Percentiles rank a stretch among this genome's conserved stretches.
Conservation (phyloP, 2,888 invertebrate species). For the Protodeltote pygarga region DNA sequence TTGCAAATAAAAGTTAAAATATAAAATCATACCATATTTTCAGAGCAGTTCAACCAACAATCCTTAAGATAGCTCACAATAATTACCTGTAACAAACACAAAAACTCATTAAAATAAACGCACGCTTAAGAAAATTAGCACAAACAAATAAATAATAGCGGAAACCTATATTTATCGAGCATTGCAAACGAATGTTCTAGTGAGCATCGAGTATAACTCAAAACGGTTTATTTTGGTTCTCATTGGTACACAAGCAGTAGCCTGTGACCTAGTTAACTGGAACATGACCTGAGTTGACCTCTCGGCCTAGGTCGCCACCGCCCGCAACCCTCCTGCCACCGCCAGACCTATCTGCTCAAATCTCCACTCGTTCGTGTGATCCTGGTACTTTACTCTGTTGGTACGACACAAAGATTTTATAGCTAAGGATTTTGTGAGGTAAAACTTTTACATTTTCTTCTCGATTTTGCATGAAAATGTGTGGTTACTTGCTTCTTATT, state of each 20-base stretch:
- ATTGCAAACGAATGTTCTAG: constrained; percentile 14
- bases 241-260: constrained; percentile 65
- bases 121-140: neutral
- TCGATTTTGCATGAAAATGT: neutral
- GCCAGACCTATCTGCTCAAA: constrained; percentile 52
- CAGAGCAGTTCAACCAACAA: neutral
- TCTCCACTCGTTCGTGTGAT: constrained; percentile 48
- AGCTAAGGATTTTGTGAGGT: constrained; percentile 11
- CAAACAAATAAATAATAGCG: neutral
- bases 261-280: constrained; percentile 78
- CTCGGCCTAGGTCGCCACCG: constrained; percentile 72
- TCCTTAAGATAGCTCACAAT: neutral
- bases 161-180: constrained; percentile 17
- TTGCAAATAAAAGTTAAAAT: no score
- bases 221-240: constrained; percentile 74
- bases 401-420: constrained; percentile 14
- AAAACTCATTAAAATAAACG: constrained; percentile 10
- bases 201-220: constrained; percentile 44
- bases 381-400: constrained; percentile 46
- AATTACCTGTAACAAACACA: constrained; percentile 37
- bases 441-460: constrained; percentile 4
- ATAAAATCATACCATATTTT: no score
- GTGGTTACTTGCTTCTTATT: no score
- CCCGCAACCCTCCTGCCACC: constrained; percentile 46
- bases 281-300: constrained; percentile 76